These are phyloP conservation scores for Pygoscelis adeliae DNA, from an alignment of 2,113 vertebrate species.

Conservation along the genomic window DNA sequence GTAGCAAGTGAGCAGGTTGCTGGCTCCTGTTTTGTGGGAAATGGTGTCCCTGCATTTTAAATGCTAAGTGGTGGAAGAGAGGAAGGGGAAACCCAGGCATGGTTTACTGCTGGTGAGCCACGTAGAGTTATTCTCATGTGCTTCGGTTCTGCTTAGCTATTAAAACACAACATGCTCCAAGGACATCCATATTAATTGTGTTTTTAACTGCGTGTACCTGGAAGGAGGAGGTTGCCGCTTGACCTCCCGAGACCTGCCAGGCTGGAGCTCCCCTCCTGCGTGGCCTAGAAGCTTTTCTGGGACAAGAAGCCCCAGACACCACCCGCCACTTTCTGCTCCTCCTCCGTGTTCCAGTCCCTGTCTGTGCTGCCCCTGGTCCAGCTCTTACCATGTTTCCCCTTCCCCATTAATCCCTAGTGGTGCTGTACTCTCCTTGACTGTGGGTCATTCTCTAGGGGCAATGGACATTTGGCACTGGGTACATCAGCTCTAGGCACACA, in stretches of 20 bases:
- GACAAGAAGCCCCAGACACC: neutral
- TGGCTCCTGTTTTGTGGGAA: conserved; percentile 10
- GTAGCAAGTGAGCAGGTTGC: neutral
- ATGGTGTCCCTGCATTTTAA: neutral
- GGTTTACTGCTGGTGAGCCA: neutral
- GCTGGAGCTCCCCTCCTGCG: neutral
- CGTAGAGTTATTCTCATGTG: accelerated
- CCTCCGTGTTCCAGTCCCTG: accelerated
- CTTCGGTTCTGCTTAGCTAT: neutral
- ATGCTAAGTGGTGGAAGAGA: neutral
- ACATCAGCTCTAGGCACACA: neutral
- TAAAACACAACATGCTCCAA: neutral
- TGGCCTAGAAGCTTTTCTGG: neutral
- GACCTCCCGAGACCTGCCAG: neutral
- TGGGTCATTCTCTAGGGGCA: accelerated
- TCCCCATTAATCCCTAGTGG: neutral
- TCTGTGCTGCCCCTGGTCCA: neutral
- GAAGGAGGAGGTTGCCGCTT: neutral
- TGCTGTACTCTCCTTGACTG: neutral
- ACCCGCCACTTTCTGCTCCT: neutral
- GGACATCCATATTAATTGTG: neutral
- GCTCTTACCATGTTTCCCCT: neutral
- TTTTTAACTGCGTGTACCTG: neutral
- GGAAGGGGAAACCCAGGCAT: neutral
- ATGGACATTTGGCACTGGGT: accelerated